Evolutionary conservation across 2,888 invertebrate species (phyloP), one percentile per base, ranked within the genome.

Genomic region (Peribatodes rhomboidaria): DNA sequence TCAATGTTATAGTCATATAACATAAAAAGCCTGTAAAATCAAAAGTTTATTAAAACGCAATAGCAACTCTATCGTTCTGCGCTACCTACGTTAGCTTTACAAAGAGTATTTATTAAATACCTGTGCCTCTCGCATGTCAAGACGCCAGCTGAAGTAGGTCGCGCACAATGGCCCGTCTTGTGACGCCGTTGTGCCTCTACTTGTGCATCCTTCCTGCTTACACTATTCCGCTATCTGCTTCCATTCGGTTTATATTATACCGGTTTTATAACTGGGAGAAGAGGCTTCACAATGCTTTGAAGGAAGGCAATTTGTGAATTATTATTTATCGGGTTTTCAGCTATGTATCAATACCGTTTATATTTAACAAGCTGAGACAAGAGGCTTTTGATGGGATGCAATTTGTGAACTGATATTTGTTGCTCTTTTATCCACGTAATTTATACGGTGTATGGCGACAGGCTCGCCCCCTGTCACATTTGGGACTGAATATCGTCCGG

Each of bases 151-250:
- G 50, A 67, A 66, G 55, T 66, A 54, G 61, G 59, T 50, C 66
- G 61, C 33, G 7, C 44, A 66, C 62, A 66, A 66, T 63, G 22
- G 59, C 41, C 35, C 49, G 41, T 42, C 56, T 65, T 57, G 61
- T 49, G 22, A n/a, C 57, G 37, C 0, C 55, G 4, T 33, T 35
- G 27, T 49, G 37, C 44, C 18, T 31, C 37, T 54, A 42, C 49
- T 55, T 9, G 41, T 37, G 42, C 47, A 47, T 64, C 63, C 63
- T 64, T 64, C 63, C 63, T 64, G 63, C 57, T 50, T 50, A 35
- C 50, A 50, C 50, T 35, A 50, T 42, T 0, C 54, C 53, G 33
- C 63, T 63, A 58, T 64, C 58, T 62, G 37, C 37, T 57, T 46
- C 55, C 22, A 27, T 16, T 11, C 9, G 16, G 37, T 62, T 50